Percentiles rank a stretch among this genome's conserved stretches.
phyloP scores from a whole-genome alignment of 2,113 vertebrate genomes.

The Perccottus glenii region DNA sequence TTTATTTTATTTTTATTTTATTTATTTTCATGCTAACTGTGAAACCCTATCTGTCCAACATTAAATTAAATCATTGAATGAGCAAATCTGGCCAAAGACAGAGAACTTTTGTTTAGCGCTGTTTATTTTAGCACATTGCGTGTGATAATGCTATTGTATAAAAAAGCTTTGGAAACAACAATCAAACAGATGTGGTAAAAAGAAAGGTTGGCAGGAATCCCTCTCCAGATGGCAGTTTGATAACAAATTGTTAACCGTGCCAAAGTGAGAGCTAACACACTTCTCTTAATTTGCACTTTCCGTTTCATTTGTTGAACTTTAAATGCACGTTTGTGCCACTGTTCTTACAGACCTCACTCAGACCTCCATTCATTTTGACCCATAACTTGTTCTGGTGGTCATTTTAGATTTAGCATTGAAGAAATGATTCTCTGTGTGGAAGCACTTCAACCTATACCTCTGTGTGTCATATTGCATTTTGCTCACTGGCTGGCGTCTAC shows the following conservation, averaged over 20 bases:
- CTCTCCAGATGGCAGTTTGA: constrained; percentile 5
- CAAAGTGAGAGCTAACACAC: background rate
- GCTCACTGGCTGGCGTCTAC: background rate
- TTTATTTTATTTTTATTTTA: too few relatives aligned
- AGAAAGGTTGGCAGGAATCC: background rate
- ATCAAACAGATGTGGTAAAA: constrained; percentile 5
- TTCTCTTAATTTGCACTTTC: background rate
- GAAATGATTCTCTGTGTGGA: background rate
- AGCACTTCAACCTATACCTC: background rate
- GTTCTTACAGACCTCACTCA: background rate
- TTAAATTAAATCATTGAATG: too few relatives aligned
- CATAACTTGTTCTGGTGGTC: background rate
- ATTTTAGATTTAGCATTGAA: background rate
- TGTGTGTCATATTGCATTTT: background rate
- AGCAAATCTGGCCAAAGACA: background rate
- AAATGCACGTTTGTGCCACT: background rate
- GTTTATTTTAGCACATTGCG: background rate
- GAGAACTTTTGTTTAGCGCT: background rate
- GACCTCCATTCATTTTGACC: background rate
- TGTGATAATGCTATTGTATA: background rate
- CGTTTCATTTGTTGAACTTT: background rate
- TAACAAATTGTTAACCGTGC: background rate
- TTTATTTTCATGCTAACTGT: too few relatives aligned
- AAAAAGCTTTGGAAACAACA: background rate
- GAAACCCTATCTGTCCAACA: too few relatives aligned